phyloP scores from a whole-genome alignment of 2,113 vertebrate genomes.

The Neotoma lepida region DNA sequence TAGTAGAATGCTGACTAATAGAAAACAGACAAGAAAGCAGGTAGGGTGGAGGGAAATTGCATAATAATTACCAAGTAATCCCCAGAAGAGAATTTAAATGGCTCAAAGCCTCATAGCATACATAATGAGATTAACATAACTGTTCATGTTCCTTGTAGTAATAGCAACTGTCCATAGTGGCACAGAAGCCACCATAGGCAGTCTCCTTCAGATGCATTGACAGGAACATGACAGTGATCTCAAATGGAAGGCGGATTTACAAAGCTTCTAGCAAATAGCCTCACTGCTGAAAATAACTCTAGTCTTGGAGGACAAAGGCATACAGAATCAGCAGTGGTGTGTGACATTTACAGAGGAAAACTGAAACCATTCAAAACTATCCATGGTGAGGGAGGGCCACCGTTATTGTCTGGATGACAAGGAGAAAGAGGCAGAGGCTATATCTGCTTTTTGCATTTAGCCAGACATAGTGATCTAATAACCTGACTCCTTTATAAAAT shows the following conservation, averaged over 20 bases:
- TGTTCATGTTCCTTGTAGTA: too few species aligned
- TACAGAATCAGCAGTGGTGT: neutral
- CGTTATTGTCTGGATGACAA: neutral
- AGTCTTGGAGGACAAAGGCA: neutral
- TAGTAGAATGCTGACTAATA: neutral
- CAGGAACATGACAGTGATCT: neutral
- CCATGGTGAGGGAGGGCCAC: neutral
- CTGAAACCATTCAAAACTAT: neutral
- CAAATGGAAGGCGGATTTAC: neutral
- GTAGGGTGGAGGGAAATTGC: too few species aligned
- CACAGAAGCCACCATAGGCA: neutral
- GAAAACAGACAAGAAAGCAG: neutral
- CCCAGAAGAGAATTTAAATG: neutral
- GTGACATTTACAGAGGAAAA: neutral
- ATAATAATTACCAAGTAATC: neutral
- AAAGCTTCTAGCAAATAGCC: neutral
- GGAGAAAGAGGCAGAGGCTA: conserved; percentile 24
- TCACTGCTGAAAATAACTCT: conserved; percentile 24
- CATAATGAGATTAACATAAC: neutral
- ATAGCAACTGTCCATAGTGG: neutral
- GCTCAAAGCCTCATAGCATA: neutral
- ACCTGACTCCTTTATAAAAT: neutral
- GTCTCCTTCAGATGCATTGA: neutral
- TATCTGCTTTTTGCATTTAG: conserved; percentile 19
- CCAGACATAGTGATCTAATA: conserved; percentile 1